Evolutionary conservation across 1,140 invertebrate genomes (phyloP).

Genomic region (Antheraea pernyi): DNA sequence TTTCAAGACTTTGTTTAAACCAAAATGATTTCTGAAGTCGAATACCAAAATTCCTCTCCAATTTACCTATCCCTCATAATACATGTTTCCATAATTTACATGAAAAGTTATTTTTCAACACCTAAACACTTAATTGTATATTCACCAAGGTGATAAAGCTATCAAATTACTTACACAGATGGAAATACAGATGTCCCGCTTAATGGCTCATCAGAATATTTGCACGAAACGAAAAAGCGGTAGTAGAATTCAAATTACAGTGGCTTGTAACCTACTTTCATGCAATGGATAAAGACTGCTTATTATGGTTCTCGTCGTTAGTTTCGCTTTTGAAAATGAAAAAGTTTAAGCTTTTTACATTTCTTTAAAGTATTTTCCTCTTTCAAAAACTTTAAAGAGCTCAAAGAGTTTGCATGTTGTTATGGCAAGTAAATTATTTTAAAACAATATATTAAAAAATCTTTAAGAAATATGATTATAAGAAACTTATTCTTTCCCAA

Average conservation of each 20-base stretch:
- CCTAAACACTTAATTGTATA: not conserved
- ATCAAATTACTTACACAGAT: not conserved
- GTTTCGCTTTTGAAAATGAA: conserved; percentile 19
- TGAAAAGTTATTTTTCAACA: not conserved
- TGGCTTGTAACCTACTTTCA: conserved; percentile 28
- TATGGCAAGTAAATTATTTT: not conserved
- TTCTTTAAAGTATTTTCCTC: not conserved
- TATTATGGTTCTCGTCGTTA: conserved; percentile 21
- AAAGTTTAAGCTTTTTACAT: conserved; percentile 19
- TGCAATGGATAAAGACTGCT: conserved; percentile 25
- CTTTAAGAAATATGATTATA: no score
- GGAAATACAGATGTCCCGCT: not conserved
- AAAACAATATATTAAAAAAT: not conserved
- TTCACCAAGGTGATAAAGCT: not conserved
- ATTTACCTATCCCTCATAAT: no score
- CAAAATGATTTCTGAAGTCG: no score
- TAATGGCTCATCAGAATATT: conserved; percentile 12
- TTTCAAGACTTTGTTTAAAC: no score
- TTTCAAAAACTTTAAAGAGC: not conserved
- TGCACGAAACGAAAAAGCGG: conserved; percentile 14
- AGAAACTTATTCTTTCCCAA: no score
- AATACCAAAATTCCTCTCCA: no score
- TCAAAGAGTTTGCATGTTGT: not conserved
- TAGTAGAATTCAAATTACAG: conserved; percentile 29
- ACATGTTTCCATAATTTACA: not conserved